Evolutionary conservation across 1,140 invertebrate genomes (phyloP).

Genomic region (Oedothorax gibbosus): DNA sequence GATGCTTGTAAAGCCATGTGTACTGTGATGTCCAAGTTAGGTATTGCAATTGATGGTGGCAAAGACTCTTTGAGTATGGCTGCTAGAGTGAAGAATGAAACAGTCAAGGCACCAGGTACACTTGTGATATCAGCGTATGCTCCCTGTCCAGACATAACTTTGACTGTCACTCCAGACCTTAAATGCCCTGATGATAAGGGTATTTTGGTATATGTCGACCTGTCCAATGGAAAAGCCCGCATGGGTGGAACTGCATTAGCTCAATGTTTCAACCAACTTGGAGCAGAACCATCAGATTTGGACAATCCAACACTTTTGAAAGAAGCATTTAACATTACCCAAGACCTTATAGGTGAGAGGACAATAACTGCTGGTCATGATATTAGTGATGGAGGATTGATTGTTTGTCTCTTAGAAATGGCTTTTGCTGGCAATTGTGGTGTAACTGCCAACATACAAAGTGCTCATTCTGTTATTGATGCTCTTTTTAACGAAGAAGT

Average conservation of each 20-base stretch:
- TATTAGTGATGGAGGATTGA: conserved; percentile 93
- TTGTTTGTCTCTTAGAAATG: conserved; percentile 94
- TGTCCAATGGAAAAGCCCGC: conserved; percentile 76
- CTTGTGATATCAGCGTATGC: conserved; percentile 95
- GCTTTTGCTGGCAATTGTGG: conserved; percentile 91
- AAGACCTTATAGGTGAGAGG: conserved; percentile 81
- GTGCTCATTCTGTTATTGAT: conserved; percentile 22
- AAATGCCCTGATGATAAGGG: conserved; percentile 76
- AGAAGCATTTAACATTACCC: conserved; percentile 84
- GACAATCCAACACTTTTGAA: conserved; percentile 77
- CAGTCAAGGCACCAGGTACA: conserved; percentile 90
- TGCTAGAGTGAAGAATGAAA: conserved; percentile 78
- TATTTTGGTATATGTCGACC: conserved; percentile 78
- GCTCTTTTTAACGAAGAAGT: conserved; percentile 91
- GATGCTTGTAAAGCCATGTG: conserved; percentile 91
- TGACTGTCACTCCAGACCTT: conserved; percentile 87
- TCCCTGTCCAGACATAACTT: conserved; percentile 87
- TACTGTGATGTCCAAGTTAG: conserved; percentile 83
- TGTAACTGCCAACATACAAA: conserved; percentile 74
- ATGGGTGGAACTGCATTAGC: conserved; percentile 92
- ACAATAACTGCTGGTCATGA: conserved; percentile 92
- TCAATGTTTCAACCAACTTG: conserved; percentile 89
- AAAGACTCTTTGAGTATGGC: conserved; percentile 99
- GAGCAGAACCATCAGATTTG: conserved; percentile 81
- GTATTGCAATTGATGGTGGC: conserved; percentile 95